Base-by-base conservation (phyloP, 2,888 invertebrate genomes). In the Timema podura region DNA sequence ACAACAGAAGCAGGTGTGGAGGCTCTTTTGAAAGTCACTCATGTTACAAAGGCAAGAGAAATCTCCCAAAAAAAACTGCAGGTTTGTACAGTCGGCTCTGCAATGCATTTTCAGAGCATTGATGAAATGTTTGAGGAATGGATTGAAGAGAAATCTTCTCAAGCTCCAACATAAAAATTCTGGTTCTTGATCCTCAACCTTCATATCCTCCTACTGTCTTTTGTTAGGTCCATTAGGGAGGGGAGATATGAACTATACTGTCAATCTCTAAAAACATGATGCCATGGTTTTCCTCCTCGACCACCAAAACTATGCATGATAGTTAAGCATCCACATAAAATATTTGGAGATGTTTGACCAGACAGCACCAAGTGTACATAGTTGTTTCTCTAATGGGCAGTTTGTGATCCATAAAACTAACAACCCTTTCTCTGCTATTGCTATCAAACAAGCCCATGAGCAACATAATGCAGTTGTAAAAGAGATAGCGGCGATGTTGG, bases 381-480 rank as follows among this genome's bases (percentile, higher is more conserved):
- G 65, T 0, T 44, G 51, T 5, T 70, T 71, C n/a, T 51, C 44
- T 10, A 51, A 70, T 44, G 67, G 69, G 47, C n/a, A 61, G 15
- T 70, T 67, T 54, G 69, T 54, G 79, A 77, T 73, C 10, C 68
- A 67, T 48, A 75, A 75, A 70, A 70, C 75, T 47, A 57, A 64
- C 48, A 73, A 69, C 49, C 74, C 72, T 75, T 76, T 75, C 65
- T 76, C 76, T 59, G 75, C 73, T 59, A 71, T 76, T 44, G 75
- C 72, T 61, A 68, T 75, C 13, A 76, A 77, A 71, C 75, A 77
- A 48, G 74, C 74, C 11, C 57, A 57, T 13, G n/a, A 13, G 6
- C 57, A 57, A 57, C 10, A 57, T 3, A 57, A 57, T 57, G 15
- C 5, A n/a, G 8, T n/a, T 57, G 9, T 57, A n/a, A 57, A n/a